These are phyloP conservation scores for Koerneria pararmatus DNA, from an alignment of 2,888 invertebrate species.

Conservation along the genomic window DNA sequence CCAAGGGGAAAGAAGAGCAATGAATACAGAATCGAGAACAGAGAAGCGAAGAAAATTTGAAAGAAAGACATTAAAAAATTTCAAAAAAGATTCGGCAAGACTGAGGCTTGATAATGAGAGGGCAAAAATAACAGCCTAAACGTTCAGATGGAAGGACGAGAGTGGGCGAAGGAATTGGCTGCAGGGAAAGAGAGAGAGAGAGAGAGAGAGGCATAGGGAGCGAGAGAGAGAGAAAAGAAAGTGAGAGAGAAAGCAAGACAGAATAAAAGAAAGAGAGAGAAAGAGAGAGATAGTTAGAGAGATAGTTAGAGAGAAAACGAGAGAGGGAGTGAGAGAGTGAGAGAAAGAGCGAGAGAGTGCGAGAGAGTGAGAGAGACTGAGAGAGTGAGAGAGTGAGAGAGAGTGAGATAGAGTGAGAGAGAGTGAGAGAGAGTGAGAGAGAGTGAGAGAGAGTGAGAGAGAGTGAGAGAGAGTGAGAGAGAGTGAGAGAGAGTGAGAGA, in stretches of 20 bases:
- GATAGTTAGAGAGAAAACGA: background rate
- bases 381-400: background rate
- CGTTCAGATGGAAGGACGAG: too few relatives aligned
- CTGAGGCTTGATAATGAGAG: too few relatives aligned
- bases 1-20: background rate
- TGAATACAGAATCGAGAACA: too few relatives aligned
- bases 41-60: too few relatives aligned
- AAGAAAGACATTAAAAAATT: too few relatives aligned
- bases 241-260: too few relatives aligned
- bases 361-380: background rate
- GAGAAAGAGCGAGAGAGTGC: background rate
- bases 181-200: too few relatives aligned
- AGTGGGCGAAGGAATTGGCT: too few relatives aligned
- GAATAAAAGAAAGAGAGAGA: background rate
- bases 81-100: too few relatives aligned
- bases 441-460: background rate
- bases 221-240: too few relatives aligned
- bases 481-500: background rate
- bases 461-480: constrained; percentile 1
- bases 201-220: too few relatives aligned
- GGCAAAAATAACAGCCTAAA: too few relatives aligned
- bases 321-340: constrained; percentile 8
- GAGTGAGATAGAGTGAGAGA: background rate
- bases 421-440: background rate
- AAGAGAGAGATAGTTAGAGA: background rate